phyloP scores from a whole-genome alignment of 2,113 vertebrate genomes.

The Perognathus longimembris region DNA sequence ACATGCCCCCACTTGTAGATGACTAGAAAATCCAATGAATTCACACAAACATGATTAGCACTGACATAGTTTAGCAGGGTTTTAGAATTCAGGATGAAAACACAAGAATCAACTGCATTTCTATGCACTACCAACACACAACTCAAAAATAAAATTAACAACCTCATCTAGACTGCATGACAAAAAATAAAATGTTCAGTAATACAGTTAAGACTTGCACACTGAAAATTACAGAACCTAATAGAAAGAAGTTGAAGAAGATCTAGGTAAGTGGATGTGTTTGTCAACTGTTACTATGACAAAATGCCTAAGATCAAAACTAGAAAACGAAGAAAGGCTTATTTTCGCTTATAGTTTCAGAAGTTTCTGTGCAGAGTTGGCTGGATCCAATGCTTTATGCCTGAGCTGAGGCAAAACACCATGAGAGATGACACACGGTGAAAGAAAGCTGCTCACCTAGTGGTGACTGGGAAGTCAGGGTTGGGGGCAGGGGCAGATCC shows the following conservation, averaged over 20 bases:
- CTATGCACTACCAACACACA: not conserved
- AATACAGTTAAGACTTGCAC: not conserved
- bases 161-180: not conserved
- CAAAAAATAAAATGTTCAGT: slow-evolving; percentile 16
- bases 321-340: not conserved
- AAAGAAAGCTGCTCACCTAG: not conserved
- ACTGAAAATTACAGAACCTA: not conserved
- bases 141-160: not conserved
- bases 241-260: slow-evolving; percentile 19
- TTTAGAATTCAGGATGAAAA: slow-evolving; percentile 38
- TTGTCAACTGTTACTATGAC: not conserved
- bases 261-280: not conserved
- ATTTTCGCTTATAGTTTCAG: not conserved
- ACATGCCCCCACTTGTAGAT: not conserved
- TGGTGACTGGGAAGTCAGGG: not conserved
- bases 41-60: not conserved
- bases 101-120: slow-evolving; percentile 17
- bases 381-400: not conserved
- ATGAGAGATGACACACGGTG: not conserved
- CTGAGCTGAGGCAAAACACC: not conserved
- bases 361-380: not conserved
- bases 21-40: not conserved
- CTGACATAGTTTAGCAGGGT: not conserved
- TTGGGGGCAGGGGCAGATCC: not conserved
- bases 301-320: not conserved